Conservation (phyloP, 37 sponge, comb jelly and placozoan species). For the Chondrilla cf. caribensis region DNA sequence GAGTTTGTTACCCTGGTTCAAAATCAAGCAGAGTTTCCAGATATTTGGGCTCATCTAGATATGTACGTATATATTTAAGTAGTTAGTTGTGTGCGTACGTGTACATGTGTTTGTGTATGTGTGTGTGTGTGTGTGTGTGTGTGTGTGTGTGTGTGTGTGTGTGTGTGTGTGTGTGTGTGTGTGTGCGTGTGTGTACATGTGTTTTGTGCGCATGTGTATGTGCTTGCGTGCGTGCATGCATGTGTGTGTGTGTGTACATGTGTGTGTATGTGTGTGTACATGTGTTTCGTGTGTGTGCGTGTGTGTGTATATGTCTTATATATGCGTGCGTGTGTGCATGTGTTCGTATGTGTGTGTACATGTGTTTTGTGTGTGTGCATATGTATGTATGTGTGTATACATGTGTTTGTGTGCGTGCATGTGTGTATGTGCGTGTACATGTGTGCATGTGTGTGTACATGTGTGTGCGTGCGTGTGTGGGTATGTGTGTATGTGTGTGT, state of each 20-base stretch:
- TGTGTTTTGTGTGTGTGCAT: background rate
- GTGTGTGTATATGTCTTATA: background rate
- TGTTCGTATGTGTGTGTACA: background rate
- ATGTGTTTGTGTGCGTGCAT: too few relatives aligned
- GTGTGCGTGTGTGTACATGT: background rate
- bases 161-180: background rate
- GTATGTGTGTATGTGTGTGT: too few relatives aligned
- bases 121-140: slow-evolving; percentile 22
- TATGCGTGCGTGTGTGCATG: too few relatives aligned
- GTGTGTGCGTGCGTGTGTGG: background rate
- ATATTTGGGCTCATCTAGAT: too few relatives aligned
- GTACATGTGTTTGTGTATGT: slow-evolving; percentile 28
- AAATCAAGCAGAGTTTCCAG: too few relatives aligned
- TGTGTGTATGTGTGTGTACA: background rate
- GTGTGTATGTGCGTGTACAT: background rate
- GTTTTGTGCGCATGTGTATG: too few relatives aligned
- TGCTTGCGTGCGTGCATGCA: too few relatives aligned
- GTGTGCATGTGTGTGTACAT: background rate
- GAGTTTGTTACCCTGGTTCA: too few relatives aligned
- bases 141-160: background rate
- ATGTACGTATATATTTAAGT: too few relatives aligned
- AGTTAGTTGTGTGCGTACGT: background rate
- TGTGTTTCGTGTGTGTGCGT: background rate
- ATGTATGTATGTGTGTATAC: background rate
- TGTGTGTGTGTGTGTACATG: background rate